Evolutionary conservation across 2,113 vertebrate genomes (phyloP).

Genomic region (Spea bombifrons): DNA sequence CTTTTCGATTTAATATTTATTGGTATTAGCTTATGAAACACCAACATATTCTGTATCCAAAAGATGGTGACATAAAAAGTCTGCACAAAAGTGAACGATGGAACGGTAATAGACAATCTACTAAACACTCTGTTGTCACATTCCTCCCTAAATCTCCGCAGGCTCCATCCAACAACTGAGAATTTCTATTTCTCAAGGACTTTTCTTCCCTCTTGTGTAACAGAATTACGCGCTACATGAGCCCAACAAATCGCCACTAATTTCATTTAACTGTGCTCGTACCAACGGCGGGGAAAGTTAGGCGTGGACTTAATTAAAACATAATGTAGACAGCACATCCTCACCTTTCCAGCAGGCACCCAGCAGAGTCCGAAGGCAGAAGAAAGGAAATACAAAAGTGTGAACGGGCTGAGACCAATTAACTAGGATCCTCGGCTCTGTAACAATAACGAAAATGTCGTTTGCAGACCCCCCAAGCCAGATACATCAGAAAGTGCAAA

Average conservation of each 20-base stretch:
- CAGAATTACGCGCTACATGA: slow-evolving; percentile 23
- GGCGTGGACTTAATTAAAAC: slow-evolving; percentile 37
- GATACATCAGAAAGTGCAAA: neutral
- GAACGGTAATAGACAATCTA: too few species aligned
- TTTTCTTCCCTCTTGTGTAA: slow-evolving; percentile 30
- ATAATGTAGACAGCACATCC: slow-evolving; percentile 21
- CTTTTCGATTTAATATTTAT: too few species aligned
- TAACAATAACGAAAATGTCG: neutral
- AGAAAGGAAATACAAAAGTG: neutral
- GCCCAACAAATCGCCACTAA: slow-evolving; percentile 22
- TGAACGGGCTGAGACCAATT: slow-evolving; percentile 34
- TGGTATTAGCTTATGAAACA: too few species aligned
- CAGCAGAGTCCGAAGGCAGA: slow-evolving; percentile 7
- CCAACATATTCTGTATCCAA: too few species aligned
- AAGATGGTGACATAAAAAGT: too few species aligned
- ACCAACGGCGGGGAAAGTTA: slow-evolving; percentile 16
- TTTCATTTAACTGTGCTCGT: slow-evolving; percentile 32
- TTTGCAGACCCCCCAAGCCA: slow-evolving; percentile 19
- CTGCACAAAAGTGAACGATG: too few species aligned
- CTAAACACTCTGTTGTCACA: neutral
- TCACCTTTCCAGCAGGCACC: slow-evolving; percentile 34
- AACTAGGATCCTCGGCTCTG: slow-evolving; percentile 5
- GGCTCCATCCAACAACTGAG: neutral
- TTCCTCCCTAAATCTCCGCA: neutral
- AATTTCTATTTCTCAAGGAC: slow-evolving; percentile 11